These are phyloP conservation scores for Piscicola geometra DNA, from an alignment of 2,888 invertebrate species.

Conservation along the genomic window DNA sequence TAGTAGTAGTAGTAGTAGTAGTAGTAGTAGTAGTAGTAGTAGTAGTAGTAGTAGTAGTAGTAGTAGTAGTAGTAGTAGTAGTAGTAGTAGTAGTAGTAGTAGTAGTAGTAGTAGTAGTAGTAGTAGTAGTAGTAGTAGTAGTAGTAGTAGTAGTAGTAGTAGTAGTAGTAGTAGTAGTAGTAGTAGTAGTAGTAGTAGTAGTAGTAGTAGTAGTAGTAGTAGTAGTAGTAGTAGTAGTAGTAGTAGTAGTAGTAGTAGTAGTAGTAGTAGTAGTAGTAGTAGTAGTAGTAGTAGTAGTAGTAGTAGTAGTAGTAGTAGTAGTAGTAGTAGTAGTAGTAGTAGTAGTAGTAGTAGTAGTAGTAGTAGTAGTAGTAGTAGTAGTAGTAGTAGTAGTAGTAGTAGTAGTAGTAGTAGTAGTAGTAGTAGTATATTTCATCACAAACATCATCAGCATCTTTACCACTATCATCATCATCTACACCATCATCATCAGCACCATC, in stretches of 20 bases:
- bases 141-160: constrained; percentile 5
- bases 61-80: background rate
- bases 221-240: constrained; percentile 17
- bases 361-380: constrained; percentile 25
- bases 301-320: constrained; percentile 24
- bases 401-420: constrained; percentile 28
- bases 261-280: constrained; percentile 24
- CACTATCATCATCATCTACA: too few relatives aligned
- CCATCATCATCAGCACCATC: too few relatives aligned
- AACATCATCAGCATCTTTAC: too few relatives aligned
- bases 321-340: constrained; percentile 24
- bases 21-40: constrained; percentile 30
- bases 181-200: constrained; percentile 26
- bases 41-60: constrained; percentile 5
- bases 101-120: constrained; percentile 26
- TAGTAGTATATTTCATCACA: too few relatives aligned
- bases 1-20: constrained; percentile 31
- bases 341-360: constrained; percentile 24
- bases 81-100: constrained; percentile 12
- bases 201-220: constrained; percentile 30
- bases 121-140: constrained; percentile 20
- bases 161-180: constrained; percentile 17
- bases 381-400: constrained; percentile 29
- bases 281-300: constrained; percentile 24
- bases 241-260: constrained; percentile 24